Base-by-base conservation (phyloP, 2,113 vertebrate species). In the Percina caprodes region DNA sequence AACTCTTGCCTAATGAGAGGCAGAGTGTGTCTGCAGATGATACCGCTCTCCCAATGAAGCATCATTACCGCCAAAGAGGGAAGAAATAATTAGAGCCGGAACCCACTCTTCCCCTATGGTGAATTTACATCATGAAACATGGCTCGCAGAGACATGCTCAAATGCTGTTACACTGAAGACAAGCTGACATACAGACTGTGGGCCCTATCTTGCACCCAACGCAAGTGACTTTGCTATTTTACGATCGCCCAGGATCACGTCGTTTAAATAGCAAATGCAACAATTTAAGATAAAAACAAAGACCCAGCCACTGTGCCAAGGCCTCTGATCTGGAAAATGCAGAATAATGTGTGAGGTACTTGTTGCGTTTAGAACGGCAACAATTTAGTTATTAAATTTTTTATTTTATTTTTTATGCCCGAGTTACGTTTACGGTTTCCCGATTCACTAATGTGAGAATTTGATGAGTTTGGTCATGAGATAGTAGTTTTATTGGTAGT, bases 1-100 rank as follows among this genome's bases (percentile, higher is more conserved):
- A 82, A 76, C 80, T 85, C 68, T 45, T 0, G 24, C 58, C 52
- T 88, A 92, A 92, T 86, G 80, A 93, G 89, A 86, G 30, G 76
- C 69, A 68, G 69, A 80, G 77, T 21, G 19, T 72, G 82, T 70
- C 59, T 82, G 58, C 13, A 54, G 67, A 82, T 15, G 80, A 89
- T 69, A 62, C 13, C 16, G 8, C 67, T 85, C 84, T 88, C 58
- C 39, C 67, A 13, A 67, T 87, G 82, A 87, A 87, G 83, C 46
- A 51, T 67, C 79, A 72, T 91, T 92, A 88, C n/a, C 5, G 19
- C 24, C 79, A 78, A 79, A 90, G 72, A 90, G 70, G 48, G 51
- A 72, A 73, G 76, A 86, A 84, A 86, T 87, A 87, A 90, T 90
- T 86, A 74, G 72, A 77, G 48, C 55, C 12, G 15, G 52, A 78